phyloP scores from a whole-genome alignment of 2,113 vertebrate species.

The Ia io region DNA sequence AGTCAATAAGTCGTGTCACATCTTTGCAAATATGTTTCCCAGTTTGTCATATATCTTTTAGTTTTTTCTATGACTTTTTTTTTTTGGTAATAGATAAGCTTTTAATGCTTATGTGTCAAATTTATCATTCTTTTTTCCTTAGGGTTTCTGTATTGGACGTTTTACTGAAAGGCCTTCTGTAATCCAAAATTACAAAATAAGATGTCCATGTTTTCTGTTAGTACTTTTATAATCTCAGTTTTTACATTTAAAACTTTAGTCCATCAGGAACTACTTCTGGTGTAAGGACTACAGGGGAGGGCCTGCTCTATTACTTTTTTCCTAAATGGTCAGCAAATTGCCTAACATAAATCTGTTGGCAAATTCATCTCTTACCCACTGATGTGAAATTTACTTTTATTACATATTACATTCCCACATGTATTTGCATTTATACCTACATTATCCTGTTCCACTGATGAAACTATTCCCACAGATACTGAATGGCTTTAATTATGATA shows the following conservation, averaged over 20 bases:
- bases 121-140: not conserved
- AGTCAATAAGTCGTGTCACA: not conserved
- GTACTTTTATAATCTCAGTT: not conserved
- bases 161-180: not conserved
- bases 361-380: not conserved
- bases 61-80: not conserved
- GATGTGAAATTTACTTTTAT: not conserved
- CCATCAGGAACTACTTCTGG: not conserved
- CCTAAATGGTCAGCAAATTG: not conserved
- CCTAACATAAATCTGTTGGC: not conserved
- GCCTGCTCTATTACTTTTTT: not conserved
- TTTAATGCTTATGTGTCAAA: not conserved
- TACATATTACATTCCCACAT: not conserved
- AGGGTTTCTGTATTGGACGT: not conserved
- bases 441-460: not conserved
- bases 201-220: not conserved
- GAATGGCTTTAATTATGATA: not conserved
- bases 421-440: not conserved
- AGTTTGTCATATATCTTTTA: not conserved
- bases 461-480: not conserved
- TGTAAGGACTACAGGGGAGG: not conserved
- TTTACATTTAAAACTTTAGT: conserved; percentile 45
- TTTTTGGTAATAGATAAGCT: not conserved
- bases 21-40: not conserved
- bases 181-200: conserved; percentile 14